Evolutionary conservation across 2,888 invertebrate species (phyloP), one percentile per base, ranked within the genome.

Genomic region (Ptycholaimellus sp.): DNA sequence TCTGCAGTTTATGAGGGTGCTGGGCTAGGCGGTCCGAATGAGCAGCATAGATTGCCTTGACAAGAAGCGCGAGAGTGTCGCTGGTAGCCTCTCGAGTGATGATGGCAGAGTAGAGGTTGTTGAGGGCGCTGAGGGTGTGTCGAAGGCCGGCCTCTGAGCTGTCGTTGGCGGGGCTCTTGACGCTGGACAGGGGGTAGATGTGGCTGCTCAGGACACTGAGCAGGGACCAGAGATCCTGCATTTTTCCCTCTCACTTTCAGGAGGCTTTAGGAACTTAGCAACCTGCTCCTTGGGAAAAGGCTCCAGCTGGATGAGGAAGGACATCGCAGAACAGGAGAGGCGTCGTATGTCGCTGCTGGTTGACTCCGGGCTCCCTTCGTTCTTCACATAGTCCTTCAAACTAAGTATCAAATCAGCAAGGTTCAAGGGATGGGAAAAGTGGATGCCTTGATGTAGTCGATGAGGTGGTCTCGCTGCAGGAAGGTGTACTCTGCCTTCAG

Each of bases 401-500:
- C 25, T 7, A 13, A 31, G 3, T 4, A 13, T 19, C 7, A 17
- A 9, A 31, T 6, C 18, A 17, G 25, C 25, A 16, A 34, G 17
- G 16, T 4, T 31, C 7, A 31, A 16, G 19, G 17, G 29, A 14
- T n/a, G 29, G n/a, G 29, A 29, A 14, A 25, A 25, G 25, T 9
- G 25, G 6, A 6, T 25, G 7, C 59, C 51, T 60, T 56, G 32
- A 64, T 49, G 44, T 63, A 60, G 11, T 47, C 49, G 14, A 65
- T 46, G 32, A 64, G 55, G 37, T 62, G 58, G 30, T 55, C 53
- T 35, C 63, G 49, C 23, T 56, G 49, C 13, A 56, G 52, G 42
- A 65, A 59, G 22, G 50, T 53, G 49, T 62, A 61, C 18, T 54
- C 53, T 35, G 52, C 50, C 37, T 57, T 53, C 30, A 65, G 49